Percentiles rank a stretch among this genome's conserved stretches.
These are phyloP conservation scores for Spermophilus dauricus DNA, from an alignment of 2,113 vertebrate species.

Conservation along the genomic window DNA sequence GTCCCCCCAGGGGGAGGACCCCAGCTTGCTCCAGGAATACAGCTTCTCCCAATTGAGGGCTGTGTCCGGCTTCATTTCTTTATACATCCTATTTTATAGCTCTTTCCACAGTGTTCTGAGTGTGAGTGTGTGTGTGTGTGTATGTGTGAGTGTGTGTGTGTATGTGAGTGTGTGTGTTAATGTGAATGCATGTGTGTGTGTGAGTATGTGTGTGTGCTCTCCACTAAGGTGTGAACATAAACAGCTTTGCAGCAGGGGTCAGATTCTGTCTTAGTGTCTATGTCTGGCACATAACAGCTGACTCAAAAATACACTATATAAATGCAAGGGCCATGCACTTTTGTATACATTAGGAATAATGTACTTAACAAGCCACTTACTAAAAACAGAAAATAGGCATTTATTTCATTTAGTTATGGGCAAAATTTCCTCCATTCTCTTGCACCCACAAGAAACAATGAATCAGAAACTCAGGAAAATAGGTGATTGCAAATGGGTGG, in stretches of 20 bases:
- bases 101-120: not conserved
- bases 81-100: fast-evolving
- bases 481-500: fast-evolving
- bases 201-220: no score
- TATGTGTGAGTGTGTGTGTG: no score
- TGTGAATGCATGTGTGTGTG: no score
- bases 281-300: not conserved
- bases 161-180: no score
- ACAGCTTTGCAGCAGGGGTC: not conserved
- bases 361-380: not conserved
- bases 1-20: not conserved
- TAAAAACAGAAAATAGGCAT: not conserved
- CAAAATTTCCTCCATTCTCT: not conserved
- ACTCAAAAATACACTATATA: not conserved
- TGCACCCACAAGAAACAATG: not conserved
- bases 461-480: not conserved
- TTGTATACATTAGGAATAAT: not conserved
- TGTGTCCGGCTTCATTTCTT: fast-evolving
- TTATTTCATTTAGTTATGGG: not conserved
- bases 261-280: not conserved
- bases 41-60: fast-evolving
- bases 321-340: not conserved
- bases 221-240: not conserved
- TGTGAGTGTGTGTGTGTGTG: no score
- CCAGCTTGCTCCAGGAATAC: not conserved